These are phyloP conservation scores for Threskiornis aethiopicus DNA, from an alignment of 2,797 vertebrate genomes.

Conservation along the genomic window DNA sequence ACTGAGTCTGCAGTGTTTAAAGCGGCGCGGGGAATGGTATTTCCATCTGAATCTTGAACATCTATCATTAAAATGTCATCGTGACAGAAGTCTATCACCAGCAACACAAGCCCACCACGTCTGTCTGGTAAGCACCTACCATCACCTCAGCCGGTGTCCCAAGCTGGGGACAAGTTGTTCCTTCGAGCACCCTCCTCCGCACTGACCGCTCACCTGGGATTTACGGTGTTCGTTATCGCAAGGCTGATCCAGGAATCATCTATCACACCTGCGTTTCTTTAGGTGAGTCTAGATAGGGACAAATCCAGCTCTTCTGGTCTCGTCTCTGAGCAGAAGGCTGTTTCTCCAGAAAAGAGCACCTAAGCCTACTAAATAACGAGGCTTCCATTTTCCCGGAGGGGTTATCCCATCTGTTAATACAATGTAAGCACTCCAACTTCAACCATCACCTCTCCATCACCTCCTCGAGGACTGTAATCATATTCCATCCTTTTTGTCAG, in stretches of 20 bases:
- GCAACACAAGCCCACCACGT: rapidly evolving
- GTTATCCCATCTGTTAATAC: neutral
- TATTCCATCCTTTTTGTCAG: neutral
- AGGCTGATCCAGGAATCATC: neutral
- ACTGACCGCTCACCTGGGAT: neutral
- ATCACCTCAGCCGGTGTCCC: neutral
- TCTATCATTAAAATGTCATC: neutral
- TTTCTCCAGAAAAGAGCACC: neutral
- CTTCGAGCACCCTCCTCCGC: neutral
- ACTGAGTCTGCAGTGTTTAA: neutral
- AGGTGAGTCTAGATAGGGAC: neutral
- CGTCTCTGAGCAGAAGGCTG: too few species aligned
- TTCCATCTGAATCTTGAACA: neutral
- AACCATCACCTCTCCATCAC: too few species aligned
- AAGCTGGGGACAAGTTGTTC: neutral
- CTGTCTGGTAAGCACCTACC: neutral
- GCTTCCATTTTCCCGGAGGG: neutral
- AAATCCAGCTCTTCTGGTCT: neutral
- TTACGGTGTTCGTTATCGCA: neutral
- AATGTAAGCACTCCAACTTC: neutral
- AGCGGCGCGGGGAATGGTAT: neutral
- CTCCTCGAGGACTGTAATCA: neutral
- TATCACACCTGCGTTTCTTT: neutral
- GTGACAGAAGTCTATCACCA: neutral
- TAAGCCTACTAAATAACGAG: rapidly evolving